Percentiles rank a stretch among this genome's conserved stretches.
phyloP scores from a whole-genome alignment of 2,797 vertebrate species.

The Pseudocheirus occidentalis region DNA sequence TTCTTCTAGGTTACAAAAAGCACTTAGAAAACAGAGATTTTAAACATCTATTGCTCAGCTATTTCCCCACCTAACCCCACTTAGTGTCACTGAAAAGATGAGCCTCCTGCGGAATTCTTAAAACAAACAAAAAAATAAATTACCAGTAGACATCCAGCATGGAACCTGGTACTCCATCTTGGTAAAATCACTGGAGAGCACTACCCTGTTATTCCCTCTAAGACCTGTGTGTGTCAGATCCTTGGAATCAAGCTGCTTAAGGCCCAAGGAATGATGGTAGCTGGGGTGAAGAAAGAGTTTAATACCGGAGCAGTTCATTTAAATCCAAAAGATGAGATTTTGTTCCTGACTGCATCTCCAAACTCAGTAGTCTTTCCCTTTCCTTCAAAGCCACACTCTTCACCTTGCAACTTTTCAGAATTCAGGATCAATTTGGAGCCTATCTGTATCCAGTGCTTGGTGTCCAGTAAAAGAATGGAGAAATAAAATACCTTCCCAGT shows the following conservation, averaged over 20 bases:
- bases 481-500: neutral
- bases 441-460: neutral
- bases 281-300: neutral
- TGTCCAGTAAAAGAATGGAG: neutral
- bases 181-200: too few relatives aligned
- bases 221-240: neutral
- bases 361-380: neutral
- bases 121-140: slow-evolving; percentile 18
- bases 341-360: neutral
- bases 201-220: neutral
- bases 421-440: neutral
- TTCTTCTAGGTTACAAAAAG: slow-evolving; percentile 18
- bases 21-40: neutral
- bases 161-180: neutral
- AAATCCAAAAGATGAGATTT: slow-evolving; percentile 13
- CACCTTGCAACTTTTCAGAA: neutral
- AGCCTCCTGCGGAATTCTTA: neutral
- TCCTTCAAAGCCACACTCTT: neutral
- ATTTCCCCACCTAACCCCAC: neutral
- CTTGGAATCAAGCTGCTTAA: neutral
- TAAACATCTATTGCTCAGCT: neutral
- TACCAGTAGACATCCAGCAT: neutral
- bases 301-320: slow-evolving; percentile 5
- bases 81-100: slow-evolving; percentile 4
- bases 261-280: neutral